Conservation (phyloP, 2,113 vertebrate species). For the Pyxicephalus adspersus region DNA sequence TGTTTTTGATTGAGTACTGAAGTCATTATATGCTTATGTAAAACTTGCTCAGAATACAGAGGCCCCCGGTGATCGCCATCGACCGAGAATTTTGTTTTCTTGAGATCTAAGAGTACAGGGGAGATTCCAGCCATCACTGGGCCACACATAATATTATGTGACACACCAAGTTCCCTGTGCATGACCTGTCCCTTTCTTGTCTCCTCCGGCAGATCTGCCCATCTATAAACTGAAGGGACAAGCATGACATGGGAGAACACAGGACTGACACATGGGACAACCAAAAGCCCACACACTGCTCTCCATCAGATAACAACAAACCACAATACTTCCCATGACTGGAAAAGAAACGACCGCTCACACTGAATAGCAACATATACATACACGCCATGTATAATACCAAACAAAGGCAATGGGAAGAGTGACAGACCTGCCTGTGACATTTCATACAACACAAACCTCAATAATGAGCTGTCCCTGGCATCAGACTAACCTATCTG, state of each 20-base stretch:
- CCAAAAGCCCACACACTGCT: background rate
- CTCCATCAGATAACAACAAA: background rate
- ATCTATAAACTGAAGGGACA: constrained; percentile 57
- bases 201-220: constrained; percentile 56
- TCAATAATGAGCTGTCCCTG: no score
- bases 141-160: constrained; percentile 8
- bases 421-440: no score
- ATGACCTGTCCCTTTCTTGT: constrained; percentile 5
- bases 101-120: constrained; percentile 30
- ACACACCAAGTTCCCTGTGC: constrained; percentile 2
- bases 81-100: constrained; percentile 4
- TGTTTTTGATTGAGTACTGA: no score
- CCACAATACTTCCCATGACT: background rate
- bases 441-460: no score
- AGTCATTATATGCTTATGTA: no score
- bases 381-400: no score
- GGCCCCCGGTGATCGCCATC: background rate
- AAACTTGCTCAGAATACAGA: no score
- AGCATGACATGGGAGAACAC: background rate
- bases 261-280: constrained; percentile 50
- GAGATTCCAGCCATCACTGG: constrained; percentile 51
- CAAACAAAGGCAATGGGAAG: no score
- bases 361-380: no score
- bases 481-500: no score
- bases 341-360: no score